A percentile compares a stretch with the other conserved stretches of the same genome.
phyloP scores from a whole-genome alignment of 2,113 vertebrate species.

The Pseudopipra pipra region DNA sequence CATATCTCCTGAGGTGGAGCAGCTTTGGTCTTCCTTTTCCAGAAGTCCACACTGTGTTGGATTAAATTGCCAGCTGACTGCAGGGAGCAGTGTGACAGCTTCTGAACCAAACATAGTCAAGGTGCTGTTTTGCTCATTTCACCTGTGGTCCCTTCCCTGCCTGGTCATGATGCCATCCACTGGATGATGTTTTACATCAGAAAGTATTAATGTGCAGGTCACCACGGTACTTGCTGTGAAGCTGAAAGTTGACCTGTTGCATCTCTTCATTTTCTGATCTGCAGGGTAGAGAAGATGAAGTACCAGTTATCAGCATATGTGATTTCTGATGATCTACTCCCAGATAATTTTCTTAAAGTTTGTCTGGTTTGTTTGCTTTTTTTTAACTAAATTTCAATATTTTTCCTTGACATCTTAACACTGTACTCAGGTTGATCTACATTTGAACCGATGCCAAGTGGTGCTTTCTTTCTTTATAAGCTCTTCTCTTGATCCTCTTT shows the following conservation, averaged over 20 bases:
- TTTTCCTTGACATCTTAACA: not conserved
- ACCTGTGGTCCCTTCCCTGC: not conserved
- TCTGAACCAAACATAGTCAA: not conserved
- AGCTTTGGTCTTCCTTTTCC: not conserved
- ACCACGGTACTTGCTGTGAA: not conserved
- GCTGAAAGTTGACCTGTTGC: not conserved
- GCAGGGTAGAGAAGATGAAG: not conserved
- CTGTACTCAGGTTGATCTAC: not conserved
- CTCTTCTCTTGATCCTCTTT: not conserved
- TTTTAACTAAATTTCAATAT: not conserved
- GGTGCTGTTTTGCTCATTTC: not conserved
- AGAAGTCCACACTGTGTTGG: not conserved
- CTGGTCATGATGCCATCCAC: not conserved
- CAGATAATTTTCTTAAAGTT: not conserved
- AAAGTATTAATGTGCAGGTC: not conserved
- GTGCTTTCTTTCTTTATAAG: not conserved
- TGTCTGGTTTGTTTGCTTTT: not conserved
- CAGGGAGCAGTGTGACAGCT: not conserved
- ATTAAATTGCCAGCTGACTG: not conserved
- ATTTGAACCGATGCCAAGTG: conserved; percentile 2
- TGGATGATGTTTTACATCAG: not conserved
- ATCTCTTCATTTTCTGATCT: not conserved
- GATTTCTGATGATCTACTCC: not conserved
- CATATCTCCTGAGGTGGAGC: not conserved
- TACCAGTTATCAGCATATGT: not conserved